Evolutionary conservation across 1,140 invertebrate genomes (phyloP).

Genomic region (Campoletis sonorensis): DNA sequence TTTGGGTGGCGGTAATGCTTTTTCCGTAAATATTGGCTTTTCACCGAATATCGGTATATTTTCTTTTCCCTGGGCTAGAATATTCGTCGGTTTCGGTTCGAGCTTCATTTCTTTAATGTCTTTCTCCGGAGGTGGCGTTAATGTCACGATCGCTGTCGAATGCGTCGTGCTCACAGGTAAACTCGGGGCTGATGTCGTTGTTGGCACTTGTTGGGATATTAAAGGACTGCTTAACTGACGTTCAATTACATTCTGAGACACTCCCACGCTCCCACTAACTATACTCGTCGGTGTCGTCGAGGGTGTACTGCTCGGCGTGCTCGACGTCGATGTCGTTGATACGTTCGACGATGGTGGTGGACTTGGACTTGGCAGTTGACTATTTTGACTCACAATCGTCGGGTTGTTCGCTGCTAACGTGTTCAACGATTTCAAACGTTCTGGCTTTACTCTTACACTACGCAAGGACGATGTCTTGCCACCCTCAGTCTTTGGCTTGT

Average conservation of each 20-base stretch:
- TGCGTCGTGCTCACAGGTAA: constrained; percentile 69
- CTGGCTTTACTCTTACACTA: constrained; percentile 80
- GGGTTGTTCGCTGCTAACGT: constrained; percentile 69
- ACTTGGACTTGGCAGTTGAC: constrained; percentile 68
- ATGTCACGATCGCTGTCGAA: constrained; percentile 70
- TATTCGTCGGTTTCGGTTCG: constrained; percentile 68
- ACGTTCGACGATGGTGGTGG: constrained; percentile 68
- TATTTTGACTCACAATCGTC: constrained; percentile 57
- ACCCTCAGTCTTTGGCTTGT: constrained; percentile 75
- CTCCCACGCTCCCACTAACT: constrained; percentile 59
- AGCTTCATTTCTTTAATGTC: constrained; percentile 73
- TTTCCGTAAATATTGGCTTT: constrained; percentile 69
- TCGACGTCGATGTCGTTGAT: constrained; percentile 38
- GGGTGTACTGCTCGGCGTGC: constrained; percentile 64
- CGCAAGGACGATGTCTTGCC: constrained; percentile 78
- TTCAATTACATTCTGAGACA: constrained; percentile 68
- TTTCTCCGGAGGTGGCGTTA: constrained; percentile 72
- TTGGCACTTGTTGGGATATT: constrained; percentile 69
- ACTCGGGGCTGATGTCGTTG: constrained; percentile 64
- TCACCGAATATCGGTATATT: constrained; percentile 77
- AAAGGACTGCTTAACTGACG: constrained; percentile 73
- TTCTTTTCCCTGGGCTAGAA: constrained; percentile 78
- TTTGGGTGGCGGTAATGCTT: constrained; percentile 72
- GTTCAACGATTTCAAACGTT: constrained; percentile 76
- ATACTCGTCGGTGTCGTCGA: constrained; percentile 59